phyloP scores from a whole-genome alignment of 2,888 invertebrate species.

The Amphipoea oculea region DNA sequence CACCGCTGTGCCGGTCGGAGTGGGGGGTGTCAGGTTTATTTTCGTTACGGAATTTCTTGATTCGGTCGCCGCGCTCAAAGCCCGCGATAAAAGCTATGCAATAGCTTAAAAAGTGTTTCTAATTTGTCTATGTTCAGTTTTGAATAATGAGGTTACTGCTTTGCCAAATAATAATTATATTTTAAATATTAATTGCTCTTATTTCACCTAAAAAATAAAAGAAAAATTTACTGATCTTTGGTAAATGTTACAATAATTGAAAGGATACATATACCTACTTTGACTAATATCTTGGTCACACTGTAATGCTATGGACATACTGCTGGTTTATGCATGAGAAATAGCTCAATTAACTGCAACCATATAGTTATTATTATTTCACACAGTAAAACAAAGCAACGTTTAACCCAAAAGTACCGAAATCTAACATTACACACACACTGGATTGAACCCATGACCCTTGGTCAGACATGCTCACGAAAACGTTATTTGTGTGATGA shows the following conservation, averaged over 20 bases:
- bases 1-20: too few species aligned
- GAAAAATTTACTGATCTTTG: neutral
- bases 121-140: neutral
- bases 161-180: too few species aligned
- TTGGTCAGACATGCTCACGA: constrained; percentile 77
- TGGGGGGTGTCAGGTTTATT: too few species aligned
- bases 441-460: constrained; percentile 79
- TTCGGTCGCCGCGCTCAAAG: too few species aligned
- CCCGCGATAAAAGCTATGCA: too few species aligned
- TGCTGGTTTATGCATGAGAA: neutral
- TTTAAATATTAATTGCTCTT: neutral
- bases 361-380: constrained; percentile 33
- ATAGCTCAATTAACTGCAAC: constrained; percentile 18
- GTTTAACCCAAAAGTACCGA: constrained; percentile 63
- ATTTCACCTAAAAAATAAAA: neutral
- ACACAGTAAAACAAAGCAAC: constrained; percentile 53
- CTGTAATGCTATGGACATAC: neutral
- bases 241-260: neutral
- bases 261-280: neutral
- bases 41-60: too few species aligned
- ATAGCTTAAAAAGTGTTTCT: too few species aligned
- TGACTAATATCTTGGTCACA: neutral
- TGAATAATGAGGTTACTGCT: neutral
- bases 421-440: constrained; percentile 70
- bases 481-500: constrained; percentile 77